Evolutionary conservation across 2,113 vertebrate genomes (phyloP).

Genomic region (Grallaria varia): DNA sequence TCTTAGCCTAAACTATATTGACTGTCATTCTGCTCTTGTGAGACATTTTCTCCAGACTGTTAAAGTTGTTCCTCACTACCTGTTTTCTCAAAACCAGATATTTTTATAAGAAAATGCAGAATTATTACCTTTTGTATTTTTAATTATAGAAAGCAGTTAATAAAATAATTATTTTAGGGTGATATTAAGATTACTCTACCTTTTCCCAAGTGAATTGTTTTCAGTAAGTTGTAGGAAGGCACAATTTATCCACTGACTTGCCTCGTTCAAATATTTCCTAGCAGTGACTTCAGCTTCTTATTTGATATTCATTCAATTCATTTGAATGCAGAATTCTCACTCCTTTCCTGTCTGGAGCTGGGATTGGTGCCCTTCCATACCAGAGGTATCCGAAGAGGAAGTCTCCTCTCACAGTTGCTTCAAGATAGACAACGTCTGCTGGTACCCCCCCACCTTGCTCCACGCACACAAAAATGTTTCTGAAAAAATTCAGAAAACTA

Average conservation of each 20-base stretch:
- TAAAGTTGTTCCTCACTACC: background rate
- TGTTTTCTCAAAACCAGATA: background rate
- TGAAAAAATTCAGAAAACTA: background rate
- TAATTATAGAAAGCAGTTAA: background rate
- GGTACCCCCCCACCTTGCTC: background rate
- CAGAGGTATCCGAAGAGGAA: background rate
- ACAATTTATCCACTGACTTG: background rate
- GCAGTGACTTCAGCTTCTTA: background rate
- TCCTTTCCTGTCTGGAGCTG: background rate
- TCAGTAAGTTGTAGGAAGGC: background rate
- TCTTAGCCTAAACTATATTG: background rate
- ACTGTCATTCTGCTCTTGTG: background rate
- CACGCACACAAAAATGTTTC: background rate
- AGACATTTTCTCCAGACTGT: background rate
- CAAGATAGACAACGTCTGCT: background rate
- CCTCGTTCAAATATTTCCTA: background rate
- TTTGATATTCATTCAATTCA: background rate
- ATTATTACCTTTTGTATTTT: background rate
- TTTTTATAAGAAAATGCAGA: background rate
- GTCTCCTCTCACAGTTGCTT: background rate
- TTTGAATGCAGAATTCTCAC: background rate
- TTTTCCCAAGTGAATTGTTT: background rate
- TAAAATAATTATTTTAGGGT: background rate
- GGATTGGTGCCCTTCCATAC: background rate
- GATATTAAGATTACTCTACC: background rate